Percentiles rank a stretch among this genome's conserved stretches.
Evolutionary conservation across 2,797 vertebrate species (phyloP).

Genomic region (Esox masquinongy): DNA sequence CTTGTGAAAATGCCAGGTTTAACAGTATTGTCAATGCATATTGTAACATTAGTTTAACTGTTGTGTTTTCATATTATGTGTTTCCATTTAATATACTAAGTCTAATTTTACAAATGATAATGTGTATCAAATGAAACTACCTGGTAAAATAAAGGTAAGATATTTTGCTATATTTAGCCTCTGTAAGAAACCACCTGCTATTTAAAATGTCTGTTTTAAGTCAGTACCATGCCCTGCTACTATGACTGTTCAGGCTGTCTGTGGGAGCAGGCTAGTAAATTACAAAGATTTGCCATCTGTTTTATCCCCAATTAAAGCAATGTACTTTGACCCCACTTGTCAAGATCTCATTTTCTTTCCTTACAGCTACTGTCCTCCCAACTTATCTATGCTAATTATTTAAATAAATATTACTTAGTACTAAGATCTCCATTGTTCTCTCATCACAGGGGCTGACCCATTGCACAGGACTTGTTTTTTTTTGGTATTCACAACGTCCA

Average conservation of each 20-base stretch:
- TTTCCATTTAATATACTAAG: not conserved
- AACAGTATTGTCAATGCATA: not conserved
- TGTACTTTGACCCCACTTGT: conserved; percentile 70
- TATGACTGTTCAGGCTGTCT: not conserved
- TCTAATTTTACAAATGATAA: not conserved
- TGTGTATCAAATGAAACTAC: not conserved
- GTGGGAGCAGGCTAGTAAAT: conserved; percentile 5
- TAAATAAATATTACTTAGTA: conserved; percentile 13
- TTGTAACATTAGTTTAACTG: not conserved
- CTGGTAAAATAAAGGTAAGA: not conserved
- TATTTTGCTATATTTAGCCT: not conserved
- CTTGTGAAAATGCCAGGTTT: not conserved
- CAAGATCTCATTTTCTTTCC: conserved; percentile 51
- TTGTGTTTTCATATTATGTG: not conserved
- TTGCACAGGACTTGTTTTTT: conserved; percentile 41
- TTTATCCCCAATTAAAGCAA: conserved; percentile 69
- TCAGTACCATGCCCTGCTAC: not conserved
- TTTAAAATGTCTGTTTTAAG: not conserved
- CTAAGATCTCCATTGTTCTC: conserved; percentile 57
- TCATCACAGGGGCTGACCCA: conserved; percentile 72
- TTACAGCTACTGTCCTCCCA: not conserved
- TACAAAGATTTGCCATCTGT: conserved; percentile 70
- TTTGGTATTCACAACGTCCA: conserved; percentile 32
- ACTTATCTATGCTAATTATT: not conserved
- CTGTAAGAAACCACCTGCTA: not conserved